These are phyloP conservation scores for Vandiemenella viatica DNA, from an alignment of 2,888 invertebrate species.

Conservation along the genomic window DNA sequence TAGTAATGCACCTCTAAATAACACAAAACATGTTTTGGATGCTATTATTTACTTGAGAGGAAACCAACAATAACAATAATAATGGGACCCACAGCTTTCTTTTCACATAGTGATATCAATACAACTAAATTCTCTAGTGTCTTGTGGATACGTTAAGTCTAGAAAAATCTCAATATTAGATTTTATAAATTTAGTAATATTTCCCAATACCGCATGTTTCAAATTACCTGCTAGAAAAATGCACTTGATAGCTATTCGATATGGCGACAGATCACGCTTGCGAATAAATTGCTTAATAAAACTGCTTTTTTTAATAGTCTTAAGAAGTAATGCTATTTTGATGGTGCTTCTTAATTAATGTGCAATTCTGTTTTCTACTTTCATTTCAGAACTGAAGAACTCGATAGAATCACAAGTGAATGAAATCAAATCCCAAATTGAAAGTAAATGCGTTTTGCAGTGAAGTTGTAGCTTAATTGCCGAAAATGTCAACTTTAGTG, in stretches of 20 bases:
- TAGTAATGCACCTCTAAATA: no score
- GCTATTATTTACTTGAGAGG: no score
- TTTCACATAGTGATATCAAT: no score
- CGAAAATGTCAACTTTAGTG: background rate
- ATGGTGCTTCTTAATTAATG: background rate
- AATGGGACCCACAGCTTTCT: no score
- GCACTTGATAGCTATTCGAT: background rate
- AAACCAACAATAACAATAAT: no score
- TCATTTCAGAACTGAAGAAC: conserved; percentile 86
- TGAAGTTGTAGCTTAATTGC: conserved; percentile 36
- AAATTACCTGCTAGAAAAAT: no score
- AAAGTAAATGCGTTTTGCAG: conserved; percentile 93
- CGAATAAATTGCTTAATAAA: background rate
- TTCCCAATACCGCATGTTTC: no score
- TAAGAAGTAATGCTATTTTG: background rate
- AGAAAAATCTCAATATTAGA: no score
- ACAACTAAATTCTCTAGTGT: no score
- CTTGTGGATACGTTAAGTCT: no score
- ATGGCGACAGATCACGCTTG: background rate
- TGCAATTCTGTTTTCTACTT: conserved; percentile 31
- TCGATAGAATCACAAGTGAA: conserved; percentile 93
- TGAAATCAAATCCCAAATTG: conserved; percentile 90
- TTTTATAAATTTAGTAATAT: no score
- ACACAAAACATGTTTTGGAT: no score
- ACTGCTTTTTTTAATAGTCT: background rate